Conservation (phyloP, 2,888 invertebrate genomes). For the Alentia gelatinosa region DNA sequence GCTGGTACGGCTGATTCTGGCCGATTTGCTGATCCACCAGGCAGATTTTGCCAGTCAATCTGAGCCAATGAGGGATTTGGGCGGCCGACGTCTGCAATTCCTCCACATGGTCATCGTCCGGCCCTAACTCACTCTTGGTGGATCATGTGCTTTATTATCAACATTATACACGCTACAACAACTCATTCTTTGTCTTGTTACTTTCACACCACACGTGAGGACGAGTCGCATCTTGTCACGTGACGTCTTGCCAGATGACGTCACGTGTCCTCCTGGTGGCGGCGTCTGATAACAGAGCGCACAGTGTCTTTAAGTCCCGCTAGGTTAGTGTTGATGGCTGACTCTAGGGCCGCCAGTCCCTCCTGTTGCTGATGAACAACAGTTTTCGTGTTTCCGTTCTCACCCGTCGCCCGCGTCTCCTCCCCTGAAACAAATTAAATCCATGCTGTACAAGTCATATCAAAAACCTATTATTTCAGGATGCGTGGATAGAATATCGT, state of each 20-base stretch:
- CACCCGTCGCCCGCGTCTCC: background rate
- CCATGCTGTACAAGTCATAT: background rate
- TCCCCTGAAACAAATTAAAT: slow-evolving; percentile 35
- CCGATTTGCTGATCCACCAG: too few species aligned
- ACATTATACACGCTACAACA: too few species aligned
- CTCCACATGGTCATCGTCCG: too few species aligned
- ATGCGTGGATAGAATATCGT: background rate
- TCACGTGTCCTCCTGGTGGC: background rate
- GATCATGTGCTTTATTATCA: too few species aligned
- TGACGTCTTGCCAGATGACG: background rate
- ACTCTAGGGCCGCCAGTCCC: slow-evolving; percentile 62
- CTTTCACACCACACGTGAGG: too few species aligned
- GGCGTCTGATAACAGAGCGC: background rate
- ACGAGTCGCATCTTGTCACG: too few species aligned
- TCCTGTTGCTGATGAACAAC: slow-evolving; percentile 65
- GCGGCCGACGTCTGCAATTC: too few species aligned
- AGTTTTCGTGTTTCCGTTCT: slow-evolving; percentile 61
- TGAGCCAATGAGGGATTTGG: too few species aligned
- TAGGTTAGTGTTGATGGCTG: background rate
- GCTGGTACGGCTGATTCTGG: too few species aligned
- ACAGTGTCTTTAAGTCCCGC: background rate
- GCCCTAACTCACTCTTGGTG: too few species aligned
- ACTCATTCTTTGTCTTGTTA: too few species aligned
- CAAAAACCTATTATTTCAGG: background rate
- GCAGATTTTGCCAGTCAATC: too few species aligned